phyloP scores from a whole-genome alignment of 2,113 vertebrate species.

The Synodontis membranacea region DNA sequence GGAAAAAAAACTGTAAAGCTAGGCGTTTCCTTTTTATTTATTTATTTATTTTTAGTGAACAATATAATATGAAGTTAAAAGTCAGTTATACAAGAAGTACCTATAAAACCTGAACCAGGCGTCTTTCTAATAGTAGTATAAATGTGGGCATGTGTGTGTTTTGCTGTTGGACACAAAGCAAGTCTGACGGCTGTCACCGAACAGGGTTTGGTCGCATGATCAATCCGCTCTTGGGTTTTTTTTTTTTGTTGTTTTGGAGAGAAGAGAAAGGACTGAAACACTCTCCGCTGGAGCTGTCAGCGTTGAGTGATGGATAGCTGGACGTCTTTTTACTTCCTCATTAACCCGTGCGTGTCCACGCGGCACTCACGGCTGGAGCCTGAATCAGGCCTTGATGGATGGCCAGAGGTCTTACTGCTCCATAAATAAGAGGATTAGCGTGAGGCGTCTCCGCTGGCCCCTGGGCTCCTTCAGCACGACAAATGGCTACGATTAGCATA shows the following conservation, averaged over 20 bases:
- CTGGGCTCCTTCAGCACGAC: slow-evolving; percentile 63
- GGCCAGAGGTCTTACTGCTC: slow-evolving; percentile 66
- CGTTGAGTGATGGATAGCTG: slow-evolving; percentile 73
- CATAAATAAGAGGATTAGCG: slow-evolving; percentile 78
- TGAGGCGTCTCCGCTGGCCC: slow-evolving; percentile 66
- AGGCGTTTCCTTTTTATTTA: not conserved
- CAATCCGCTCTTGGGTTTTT: slow-evolving; percentile 43
- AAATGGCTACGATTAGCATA: slow-evolving; percentile 68
- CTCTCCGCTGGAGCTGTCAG: slow-evolving; percentile 49
- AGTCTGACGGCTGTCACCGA: slow-evolving; percentile 8
- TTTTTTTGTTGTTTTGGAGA: slow-evolving; percentile 51
- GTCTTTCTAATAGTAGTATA: not conserved
- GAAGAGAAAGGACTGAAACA: slow-evolving; percentile 45
- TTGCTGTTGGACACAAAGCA: not conserved
- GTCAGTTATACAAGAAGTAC: not conserved
- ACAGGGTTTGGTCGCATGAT: slow-evolving; percentile 24
- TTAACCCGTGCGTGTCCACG: slow-evolving; percentile 69
- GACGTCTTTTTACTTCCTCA: slow-evolving; percentile 61
- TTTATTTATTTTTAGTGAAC: too few species aligned
- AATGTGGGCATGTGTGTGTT: slow-evolving; percentile 18
- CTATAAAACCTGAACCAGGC: not conserved
- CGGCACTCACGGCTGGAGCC: slow-evolving; percentile 63
- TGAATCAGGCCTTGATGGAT: slow-evolving; percentile 71
- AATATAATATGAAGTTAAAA: not conserved
- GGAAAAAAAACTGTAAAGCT: not conserved